Base-by-base conservation (phyloP, 2,888 invertebrate species). In the Epirrita christyi region DNA sequence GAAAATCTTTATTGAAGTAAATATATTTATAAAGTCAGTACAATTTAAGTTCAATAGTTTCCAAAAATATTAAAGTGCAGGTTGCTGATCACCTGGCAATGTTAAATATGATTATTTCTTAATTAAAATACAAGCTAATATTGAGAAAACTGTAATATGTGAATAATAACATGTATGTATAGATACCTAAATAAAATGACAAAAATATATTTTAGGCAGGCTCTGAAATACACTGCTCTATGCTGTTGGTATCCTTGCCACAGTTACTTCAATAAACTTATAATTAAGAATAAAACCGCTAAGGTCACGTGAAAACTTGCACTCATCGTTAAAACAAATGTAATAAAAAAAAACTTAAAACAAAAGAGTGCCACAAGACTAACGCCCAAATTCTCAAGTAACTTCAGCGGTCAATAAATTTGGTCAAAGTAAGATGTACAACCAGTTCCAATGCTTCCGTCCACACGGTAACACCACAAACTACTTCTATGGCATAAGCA, bases 1-100 rank as follows among this genome's bases (percentile, higher is more conserved):
- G 92, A 92, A 92, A 92, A 92, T 92, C 92, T 92, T 92, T 92
- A 92, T 92, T 92, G 92, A 92, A 92, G 92, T 92, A 92, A 92
- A 92, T 92, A 92, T 92, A 92, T 92, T 92, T 92, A 92, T 92
- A 92, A 92, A 92, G 92, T 92, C 92, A 92, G 92, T 92, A 92
- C 92, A 92, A 92, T 92, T 92, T 92, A 92, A 92, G 92, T 92
- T 92, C 92, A 92, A 92, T 92, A 92, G 92, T 92, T 92, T 92
- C 92, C 92, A 92, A 92, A 92, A 92, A 92, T 92, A 92, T 92
- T 92, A 92, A 92, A 92, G 92, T 90, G 92, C 92, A 92, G 92
- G 92, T 92, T 87, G 92, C 88, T 92, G 92, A 92, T 92, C 91
- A 91, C 92, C 91, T 90, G 91, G 89, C 92, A 92, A 92, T 91